Conservation (phyloP, 2,113 vertebrate genomes). For the Struthidea cinerea region DNA sequence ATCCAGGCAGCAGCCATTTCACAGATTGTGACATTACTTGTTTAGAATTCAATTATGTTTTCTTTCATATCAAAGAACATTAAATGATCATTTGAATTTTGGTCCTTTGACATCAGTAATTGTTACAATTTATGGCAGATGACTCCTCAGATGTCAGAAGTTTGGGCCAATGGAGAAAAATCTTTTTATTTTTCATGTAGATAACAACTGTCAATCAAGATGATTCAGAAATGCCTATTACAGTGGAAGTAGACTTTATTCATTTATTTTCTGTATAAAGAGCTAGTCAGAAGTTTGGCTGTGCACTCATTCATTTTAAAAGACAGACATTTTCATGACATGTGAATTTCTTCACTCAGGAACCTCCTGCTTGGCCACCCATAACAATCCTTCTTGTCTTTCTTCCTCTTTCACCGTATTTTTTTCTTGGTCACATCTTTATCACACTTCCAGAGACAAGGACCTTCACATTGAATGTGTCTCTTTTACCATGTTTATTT, state of each 20-base stretch:
- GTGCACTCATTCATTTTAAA: background rate
- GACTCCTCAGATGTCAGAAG: background rate
- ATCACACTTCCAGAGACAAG: background rate
- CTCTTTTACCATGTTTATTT: background rate
- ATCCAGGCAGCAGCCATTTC: background rate
- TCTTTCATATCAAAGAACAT: background rate
- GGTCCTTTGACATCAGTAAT: background rate
- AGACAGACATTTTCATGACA: background rate
- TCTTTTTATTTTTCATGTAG: background rate
- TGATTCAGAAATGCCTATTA: background rate
- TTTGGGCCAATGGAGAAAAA: background rate
- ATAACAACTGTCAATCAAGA: background rate
- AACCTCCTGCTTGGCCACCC: background rate
- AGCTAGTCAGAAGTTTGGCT: background rate
- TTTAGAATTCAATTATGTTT: conserved; percentile 31
- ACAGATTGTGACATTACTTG: background rate
- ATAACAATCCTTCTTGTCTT: background rate
- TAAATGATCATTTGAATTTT: conserved; percentile 17
- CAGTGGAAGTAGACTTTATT: background rate
- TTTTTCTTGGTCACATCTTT: background rate
- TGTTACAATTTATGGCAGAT: background rate
- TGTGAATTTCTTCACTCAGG: background rate
- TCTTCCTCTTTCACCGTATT: background rate
- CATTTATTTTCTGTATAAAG: background rate
- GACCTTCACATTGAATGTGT: background rate